Conservation (phyloP, 2,113 vertebrate species). For the Jaculus jaculus region DNA sequence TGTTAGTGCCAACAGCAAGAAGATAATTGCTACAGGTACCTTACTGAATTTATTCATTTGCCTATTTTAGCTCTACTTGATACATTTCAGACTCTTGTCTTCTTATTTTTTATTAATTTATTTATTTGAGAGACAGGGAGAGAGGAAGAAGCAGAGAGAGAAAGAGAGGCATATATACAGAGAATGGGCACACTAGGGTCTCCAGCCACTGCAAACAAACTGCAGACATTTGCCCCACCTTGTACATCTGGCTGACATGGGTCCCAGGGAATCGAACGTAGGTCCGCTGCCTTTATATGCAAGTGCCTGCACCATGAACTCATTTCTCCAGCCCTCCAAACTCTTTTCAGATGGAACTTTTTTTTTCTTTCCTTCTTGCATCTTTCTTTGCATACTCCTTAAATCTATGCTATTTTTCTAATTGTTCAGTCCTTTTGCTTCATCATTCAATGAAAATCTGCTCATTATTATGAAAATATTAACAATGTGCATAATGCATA, state of each 20-base stretch:
- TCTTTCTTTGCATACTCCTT: background rate
- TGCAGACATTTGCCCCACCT: too few relatives aligned
- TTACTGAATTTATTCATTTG: slow-evolving; percentile 13
- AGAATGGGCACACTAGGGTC: too few relatives aligned
- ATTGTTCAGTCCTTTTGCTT: slow-evolving; percentile 19
- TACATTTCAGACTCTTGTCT: background rate
- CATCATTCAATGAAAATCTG: background rate
- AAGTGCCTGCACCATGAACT: too few relatives aligned
- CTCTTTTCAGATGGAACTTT: background rate
- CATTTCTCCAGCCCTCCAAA: background rate
- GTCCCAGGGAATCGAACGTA: too few relatives aligned
- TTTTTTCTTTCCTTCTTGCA: slow-evolving; percentile 6
- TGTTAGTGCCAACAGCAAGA: too few relatives aligned
- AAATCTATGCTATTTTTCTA: slow-evolving; percentile 21
- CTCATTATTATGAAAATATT: background rate
- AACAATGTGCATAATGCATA: background rate
- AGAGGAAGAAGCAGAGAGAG: too few relatives aligned
- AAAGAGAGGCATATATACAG: too few relatives aligned
- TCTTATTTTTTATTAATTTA: too few relatives aligned
- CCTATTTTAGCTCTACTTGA: background rate
- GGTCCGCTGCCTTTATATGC: too few relatives aligned
- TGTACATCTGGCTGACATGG: too few relatives aligned
- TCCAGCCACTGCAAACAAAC: too few relatives aligned
- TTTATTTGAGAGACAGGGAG: too few relatives aligned
- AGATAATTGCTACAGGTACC: background rate